Evolutionary conservation across 2,797 vertebrate genomes (phyloP).

Genomic region (Notolabrus celidotus): DNA sequence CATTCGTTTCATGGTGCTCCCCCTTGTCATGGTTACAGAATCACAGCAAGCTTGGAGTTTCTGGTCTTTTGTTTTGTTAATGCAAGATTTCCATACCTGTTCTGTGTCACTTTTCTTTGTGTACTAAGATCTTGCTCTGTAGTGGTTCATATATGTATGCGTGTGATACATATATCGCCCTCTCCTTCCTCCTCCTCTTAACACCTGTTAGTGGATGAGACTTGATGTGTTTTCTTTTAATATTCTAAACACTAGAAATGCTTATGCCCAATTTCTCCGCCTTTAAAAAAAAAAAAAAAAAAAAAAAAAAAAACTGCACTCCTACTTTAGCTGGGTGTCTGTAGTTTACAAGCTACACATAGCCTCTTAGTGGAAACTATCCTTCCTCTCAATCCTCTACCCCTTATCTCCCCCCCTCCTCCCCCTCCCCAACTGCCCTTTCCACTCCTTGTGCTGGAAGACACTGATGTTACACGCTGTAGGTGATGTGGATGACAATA

Average conservation of each 20-base stretch:
- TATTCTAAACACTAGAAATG: slow-evolving; percentile 45
- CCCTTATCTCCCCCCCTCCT: slow-evolving; percentile 43
- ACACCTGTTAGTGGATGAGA: slow-evolving; percentile 76
- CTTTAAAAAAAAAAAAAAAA: slow-evolving; percentile 34
- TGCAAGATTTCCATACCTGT: slow-evolving; percentile 86
- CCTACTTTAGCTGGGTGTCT: slow-evolving; percentile 49
- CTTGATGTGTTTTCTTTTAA: slow-evolving; percentile 68
- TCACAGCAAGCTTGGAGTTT: slow-evolving; percentile 95
- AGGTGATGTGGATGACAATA: slow-evolving; percentile 78
- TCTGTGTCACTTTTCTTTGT: slow-evolving; percentile 90
- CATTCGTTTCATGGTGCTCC: slow-evolving; percentile 87
- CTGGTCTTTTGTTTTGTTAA: slow-evolving; percentile 84
- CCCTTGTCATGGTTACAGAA: slow-evolving; percentile 93
- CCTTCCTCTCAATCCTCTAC: slow-evolving; percentile 60
- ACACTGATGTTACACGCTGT: slow-evolving; percentile 83
- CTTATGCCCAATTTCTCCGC: slow-evolving; percentile 49
- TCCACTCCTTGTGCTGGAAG: slow-evolving; percentile 77
- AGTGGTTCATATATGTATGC: slow-evolving; percentile 86
- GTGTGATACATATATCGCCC: slow-evolving; percentile 84
- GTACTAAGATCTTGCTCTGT: slow-evolving; percentile 87
- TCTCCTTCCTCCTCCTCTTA: slow-evolving; percentile 68
- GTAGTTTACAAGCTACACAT: slow-evolving; percentile 67
- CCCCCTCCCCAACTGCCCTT: slow-evolving; percentile 50
- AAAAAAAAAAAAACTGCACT: slow-evolving; percentile 45
- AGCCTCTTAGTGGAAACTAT: slow-evolving; percentile 58